Conservation (phyloP, 2,888 invertebrate species). For the Helobdella robusta region DNA sequence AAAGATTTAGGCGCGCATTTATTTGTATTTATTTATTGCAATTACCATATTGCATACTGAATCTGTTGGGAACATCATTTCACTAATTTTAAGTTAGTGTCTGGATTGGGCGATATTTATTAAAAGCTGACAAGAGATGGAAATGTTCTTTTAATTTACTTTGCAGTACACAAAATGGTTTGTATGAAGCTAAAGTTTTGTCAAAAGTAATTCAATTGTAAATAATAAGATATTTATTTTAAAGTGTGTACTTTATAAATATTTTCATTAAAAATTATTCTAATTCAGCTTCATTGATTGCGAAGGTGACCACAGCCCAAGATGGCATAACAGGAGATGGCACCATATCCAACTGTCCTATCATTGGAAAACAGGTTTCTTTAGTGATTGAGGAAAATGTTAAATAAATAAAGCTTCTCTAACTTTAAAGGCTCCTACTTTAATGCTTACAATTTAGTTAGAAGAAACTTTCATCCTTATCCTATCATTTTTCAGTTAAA, state of each 20-base stretch:
- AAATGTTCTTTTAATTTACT: constrained; percentile 88
- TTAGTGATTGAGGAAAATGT: too few relatives aligned
- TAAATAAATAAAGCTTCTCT: too few relatives aligned
- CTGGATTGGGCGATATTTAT: constrained; percentile 94
- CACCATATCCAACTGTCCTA: constrained; percentile 90
- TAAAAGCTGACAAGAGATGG: constrained; percentile 99
- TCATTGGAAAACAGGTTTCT: constrained; percentile 93
- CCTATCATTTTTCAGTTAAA: too few relatives aligned
- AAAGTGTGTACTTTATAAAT: too few relatives aligned
- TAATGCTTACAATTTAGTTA: too few relatives aligned
- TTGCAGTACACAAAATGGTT: constrained; percentile 93
- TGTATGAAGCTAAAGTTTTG: constrained; percentile 29
- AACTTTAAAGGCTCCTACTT: too few relatives aligned
- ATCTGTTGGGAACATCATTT: background rate
- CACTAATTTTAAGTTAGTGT: constrained; percentile 73
- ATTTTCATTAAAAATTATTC: too few relatives aligned
- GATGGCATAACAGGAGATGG: constrained; percentile 98
- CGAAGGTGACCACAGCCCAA: constrained; percentile 94
- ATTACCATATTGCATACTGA: too few relatives aligned
- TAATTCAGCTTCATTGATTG: constrained; percentile 79
- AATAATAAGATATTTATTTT: too few relatives aligned
- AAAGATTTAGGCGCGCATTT: too few relatives aligned
- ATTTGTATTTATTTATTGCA: background rate
- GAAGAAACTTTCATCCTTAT: too few relatives aligned
- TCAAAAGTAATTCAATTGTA: constrained; percentile 8